Percentiles rank a stretch among this genome's conserved stretches.
Conservation (phyloP, 1,140 invertebrate species). For the Drosophila pachea region DNA sequence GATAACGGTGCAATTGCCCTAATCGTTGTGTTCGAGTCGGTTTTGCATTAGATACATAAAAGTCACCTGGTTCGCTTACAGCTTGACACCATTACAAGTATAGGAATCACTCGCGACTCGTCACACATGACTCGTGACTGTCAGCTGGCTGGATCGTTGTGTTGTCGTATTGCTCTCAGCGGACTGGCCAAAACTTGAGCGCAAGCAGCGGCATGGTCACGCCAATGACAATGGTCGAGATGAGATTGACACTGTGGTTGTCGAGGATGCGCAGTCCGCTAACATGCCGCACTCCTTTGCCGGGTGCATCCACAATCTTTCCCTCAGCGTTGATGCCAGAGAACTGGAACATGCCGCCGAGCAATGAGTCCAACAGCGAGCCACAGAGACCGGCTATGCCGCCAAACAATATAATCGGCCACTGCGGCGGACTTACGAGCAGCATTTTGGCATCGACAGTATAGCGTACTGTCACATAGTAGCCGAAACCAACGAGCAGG, state of each 20-base stretch:
- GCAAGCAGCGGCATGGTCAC: constrained; percentile 86
- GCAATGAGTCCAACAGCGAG: constrained; percentile 89
- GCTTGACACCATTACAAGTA: constrained; percentile 52
- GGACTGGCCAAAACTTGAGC: constrained; percentile 82
- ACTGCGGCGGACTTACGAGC: constrained; percentile 85
- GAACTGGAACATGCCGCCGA: constrained; percentile 92
- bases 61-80: constrained; percentile 38
- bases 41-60: constrained; percentile 32
- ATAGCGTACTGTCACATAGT: constrained; percentile 85
- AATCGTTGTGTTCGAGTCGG: constrained; percentile 40
- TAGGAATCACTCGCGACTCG: constrained; percentile 16
- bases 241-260: constrained; percentile 93
- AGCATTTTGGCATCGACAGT: constrained; percentile 82
- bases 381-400: constrained; percentile 87
- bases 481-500: constrained; percentile 85
- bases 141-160: too few species aligned
- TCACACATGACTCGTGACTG: too few species aligned
- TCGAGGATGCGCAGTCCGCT: constrained; percentile 89
- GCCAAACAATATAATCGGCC: constrained; percentile 88
- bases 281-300: constrained; percentile 86
- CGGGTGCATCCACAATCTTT: constrained; percentile 87
- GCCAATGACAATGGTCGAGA: constrained; percentile 88
- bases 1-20: constrained; percentile 2
- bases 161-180: constrained; percentile 23
- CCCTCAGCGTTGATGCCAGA: constrained; percentile 87